These are phyloP conservation scores for Pantelozetes paolii DNA, from an alignment of 2,888 invertebrate species.

Conservation along the genomic window DNA sequence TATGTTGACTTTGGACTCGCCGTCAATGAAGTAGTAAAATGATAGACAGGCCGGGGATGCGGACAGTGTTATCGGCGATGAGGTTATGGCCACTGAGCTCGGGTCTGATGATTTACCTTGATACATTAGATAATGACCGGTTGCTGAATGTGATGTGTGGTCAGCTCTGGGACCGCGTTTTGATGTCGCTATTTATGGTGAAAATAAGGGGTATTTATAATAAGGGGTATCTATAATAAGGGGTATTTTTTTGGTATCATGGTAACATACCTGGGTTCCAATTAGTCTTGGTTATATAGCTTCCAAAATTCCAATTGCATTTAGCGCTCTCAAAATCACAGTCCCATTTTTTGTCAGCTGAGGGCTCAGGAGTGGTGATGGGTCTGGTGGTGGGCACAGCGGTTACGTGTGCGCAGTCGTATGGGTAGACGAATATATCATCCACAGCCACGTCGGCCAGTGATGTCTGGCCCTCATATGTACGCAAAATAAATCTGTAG, in stretches of 20 bases:
- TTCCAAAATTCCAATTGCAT: slow-evolving; percentile 21
- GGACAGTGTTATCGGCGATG: not conserved
- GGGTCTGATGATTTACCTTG: not conserved
- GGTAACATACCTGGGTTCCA: no score
- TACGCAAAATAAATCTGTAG: not conserved
- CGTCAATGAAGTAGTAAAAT: slow-evolving; percentile 30
- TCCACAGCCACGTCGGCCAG: slow-evolving; percentile 45
- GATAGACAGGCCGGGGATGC: slow-evolving; percentile 4
- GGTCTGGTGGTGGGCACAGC: not conserved
- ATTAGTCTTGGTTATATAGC: not conserved
- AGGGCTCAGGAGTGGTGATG: slow-evolving; percentile 14
- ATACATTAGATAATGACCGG: slow-evolving; percentile 17
- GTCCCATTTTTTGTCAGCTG: slow-evolving; percentile 9
- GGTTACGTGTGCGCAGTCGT: not conserved
- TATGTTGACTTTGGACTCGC: slow-evolving; percentile 18
- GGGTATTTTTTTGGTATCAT: no score
- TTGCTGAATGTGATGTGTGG: not conserved
- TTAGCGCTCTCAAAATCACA: slow-evolving; percentile 27
- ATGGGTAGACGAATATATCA: slow-evolving; percentile 44
- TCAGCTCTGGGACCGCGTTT: slow-evolving; percentile 13
- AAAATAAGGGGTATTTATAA: no score
- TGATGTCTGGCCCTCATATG: slow-evolving; percentile 38
- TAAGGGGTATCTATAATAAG: no score
- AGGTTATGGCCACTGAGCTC: not conserved
- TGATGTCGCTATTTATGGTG: not conserved